These are phyloP conservation scores for Myripristis jacobus DNA, from an alignment of 2,797 vertebrate genomes.

Conservation along the genomic window DNA sequence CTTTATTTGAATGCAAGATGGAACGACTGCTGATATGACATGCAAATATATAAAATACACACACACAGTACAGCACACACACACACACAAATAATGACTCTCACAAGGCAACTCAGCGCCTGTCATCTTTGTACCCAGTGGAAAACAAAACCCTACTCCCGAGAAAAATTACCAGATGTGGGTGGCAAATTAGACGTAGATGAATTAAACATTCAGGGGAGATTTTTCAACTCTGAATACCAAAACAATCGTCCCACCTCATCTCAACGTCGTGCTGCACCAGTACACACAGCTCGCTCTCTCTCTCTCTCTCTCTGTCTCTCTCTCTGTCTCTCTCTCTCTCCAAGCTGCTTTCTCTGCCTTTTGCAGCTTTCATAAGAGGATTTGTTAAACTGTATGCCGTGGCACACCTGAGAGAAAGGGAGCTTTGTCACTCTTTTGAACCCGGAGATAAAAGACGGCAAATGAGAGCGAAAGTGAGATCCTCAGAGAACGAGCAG, in stretches of 20 bases:
- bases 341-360: slow-evolving; percentile 12
- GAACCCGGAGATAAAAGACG: slow-evolving; percentile 40
- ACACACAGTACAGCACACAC: slow-evolving; percentile 8
- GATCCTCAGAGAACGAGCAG: slow-evolving; percentile 19
- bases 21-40: slow-evolving; percentile 38
- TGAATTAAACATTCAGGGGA: slow-evolving; percentile 46
- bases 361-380: slow-evolving; percentile 39
- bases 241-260: slow-evolving; percentile 36
- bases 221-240: slow-evolving; percentile 42
- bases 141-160: slow-evolving; percentile 41
- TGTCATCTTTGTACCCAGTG: slow-evolving; percentile 27
- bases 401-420: slow-evolving; percentile 45
- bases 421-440: slow-evolving; percentile 15
- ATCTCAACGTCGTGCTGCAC: slow-evolving; percentile 12
- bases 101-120: slow-evolving; percentile 36
- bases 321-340: too few species aligned
- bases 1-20: slow-evolving; percentile 51
- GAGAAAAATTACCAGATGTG: slow-evolving; percentile 41
- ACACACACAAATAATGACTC: slow-evolving; percentile 44
- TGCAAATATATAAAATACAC: slow-evolving; percentile 32
- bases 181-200: slow-evolving; percentile 45
- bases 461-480: slow-evolving; percentile 19
- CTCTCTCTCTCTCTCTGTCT: too few species aligned
- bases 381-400: slow-evolving; percentile 38
- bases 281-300: slow-evolving; percentile 23